A percentile compares a stretch with the other conserved stretches of the same genome.
These are phyloP conservation scores for Cebus imitator DNA, from an alignment of 2,113 vertebrate genomes.

Conservation along the genomic window DNA sequence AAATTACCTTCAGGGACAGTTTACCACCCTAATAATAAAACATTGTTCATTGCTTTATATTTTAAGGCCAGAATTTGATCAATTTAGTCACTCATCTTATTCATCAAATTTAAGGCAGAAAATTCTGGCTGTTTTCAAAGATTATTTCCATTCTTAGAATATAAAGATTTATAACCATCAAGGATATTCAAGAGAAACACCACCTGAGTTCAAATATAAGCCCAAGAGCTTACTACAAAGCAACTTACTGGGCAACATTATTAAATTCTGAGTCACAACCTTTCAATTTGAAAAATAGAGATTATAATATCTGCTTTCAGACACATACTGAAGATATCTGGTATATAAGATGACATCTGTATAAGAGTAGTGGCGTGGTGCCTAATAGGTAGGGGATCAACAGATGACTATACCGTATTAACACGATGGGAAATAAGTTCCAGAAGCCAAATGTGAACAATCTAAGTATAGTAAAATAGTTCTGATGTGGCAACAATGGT, in stretches of 20 bases:
- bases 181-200: not conserved
- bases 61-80: slow-evolving; percentile 45
- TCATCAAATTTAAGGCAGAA: slow-evolving; percentile 47
- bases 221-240: not conserved
- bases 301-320: not conserved
- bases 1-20: slow-evolving; percentile 52
- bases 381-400: not conserved
- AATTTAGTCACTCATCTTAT: slow-evolving; percentile 10
- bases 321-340: not conserved
- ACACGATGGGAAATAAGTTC: not conserved
- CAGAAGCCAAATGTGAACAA: slow-evolving; percentile 19
- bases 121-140: not conserved
- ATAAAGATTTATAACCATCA: slow-evolving; percentile 51
- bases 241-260: not conserved
- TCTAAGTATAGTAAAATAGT: not conserved
- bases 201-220: slow-evolving; percentile 33
- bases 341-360: slow-evolving; percentile 1
- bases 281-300: not conserved
- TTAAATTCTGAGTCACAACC: slow-evolving; percentile 51
- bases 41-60: slow-evolving; percentile 47
- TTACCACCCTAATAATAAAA: slow-evolving; percentile 39
- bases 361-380: not conserved
- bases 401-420: not conserved
- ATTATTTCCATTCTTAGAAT: slow-evolving; percentile 29
- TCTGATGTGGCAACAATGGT: not conserved